Evolutionary conservation across 2,113 vertebrate species (phyloP), one percentile per base, ranked within the genome.

Genomic region (Scolopax mira): DNA sequence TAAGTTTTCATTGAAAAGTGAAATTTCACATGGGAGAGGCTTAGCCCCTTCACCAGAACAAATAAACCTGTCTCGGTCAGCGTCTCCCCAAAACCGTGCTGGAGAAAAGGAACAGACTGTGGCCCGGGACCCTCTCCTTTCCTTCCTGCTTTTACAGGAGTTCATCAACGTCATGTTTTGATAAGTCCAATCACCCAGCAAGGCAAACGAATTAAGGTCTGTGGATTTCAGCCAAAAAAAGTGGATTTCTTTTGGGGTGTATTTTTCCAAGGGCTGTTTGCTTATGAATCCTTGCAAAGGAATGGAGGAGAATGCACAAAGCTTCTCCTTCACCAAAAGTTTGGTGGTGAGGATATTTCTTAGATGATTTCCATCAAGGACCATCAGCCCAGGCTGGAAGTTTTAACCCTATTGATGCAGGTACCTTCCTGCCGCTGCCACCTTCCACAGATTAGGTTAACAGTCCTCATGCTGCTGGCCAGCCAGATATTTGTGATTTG

Each of bases 1-100:
- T 79, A 95, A 61, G 61, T 94, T 93, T 94, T 97, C 97, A 97
- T 90, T 96, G 94, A 93, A 96, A 97, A 98, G 90, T 90, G 91
- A 95, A 96, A 94, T 97, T 97, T 98, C 96, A 78, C 94, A 92
- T 91, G 80, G 91, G 94, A 96, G 85, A 89, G 93, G 86, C 85
- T 92, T 94, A 94, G 55, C 51, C 74, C 61, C 3, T 2, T 70
- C 78, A 89, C n/a, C 60, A 94, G 85, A 58, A 90, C 88, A 96
- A 94, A 94, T 91, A 97, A 97, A 92, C 49, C 58, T 54, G 67
- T 9, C 61, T 64, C 7, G 2, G 33, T 49, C 70, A 84, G 79
- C 6, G 15, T 90, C 30, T 95, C 88, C 89, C 86, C 83, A 67
- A 95, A 87, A 83, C 23, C 17, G 1, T 64, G 25, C 77, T 62